phyloP scores from a whole-genome alignment of 2,113 vertebrate species.

The Nannospalax galili region DNA sequence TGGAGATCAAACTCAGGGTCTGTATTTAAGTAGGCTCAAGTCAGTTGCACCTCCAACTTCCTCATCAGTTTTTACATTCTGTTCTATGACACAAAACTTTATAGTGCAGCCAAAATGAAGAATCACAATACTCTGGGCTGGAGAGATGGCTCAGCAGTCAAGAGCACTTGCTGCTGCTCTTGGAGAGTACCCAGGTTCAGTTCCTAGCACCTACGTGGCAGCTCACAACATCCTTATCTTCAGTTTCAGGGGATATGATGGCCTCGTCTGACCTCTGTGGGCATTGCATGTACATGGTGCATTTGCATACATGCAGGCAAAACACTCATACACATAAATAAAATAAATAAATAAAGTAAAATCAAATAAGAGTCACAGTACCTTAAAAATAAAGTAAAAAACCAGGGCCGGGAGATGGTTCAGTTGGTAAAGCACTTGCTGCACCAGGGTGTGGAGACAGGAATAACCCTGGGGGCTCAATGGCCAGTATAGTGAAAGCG shows the following conservation, averaged over 20 bases:
- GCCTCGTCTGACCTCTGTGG: too few species aligned
- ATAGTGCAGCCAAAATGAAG: conserved; percentile 17
- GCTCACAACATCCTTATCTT: too few species aligned
- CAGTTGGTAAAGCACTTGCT: neutral
- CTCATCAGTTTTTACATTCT: neutral
- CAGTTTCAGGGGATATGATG: too few species aligned
- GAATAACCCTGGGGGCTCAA: neutral
- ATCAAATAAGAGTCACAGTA: neutral
- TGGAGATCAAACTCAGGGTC: neutral
- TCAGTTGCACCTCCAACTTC: neutral
- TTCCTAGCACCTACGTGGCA: too few species aligned
- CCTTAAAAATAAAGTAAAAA: neutral
- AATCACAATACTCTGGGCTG: neutral
- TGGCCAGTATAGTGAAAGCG: neutral
- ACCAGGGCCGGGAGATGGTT: neutral
- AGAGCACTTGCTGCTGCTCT: too few species aligned
- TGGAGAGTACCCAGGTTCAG: too few species aligned
- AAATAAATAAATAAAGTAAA: too few species aligned
- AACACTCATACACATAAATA: too few species aligned
- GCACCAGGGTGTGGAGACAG: neutral
- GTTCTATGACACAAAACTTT: neutral
- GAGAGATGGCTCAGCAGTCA: too few species aligned
- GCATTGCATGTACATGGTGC: too few species aligned
- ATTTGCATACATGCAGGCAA: too few species aligned
- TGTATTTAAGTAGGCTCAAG: too few species aligned